Conservation (phyloP, 2,113 vertebrate genomes). For the Sclerurus mexicanus region DNA sequence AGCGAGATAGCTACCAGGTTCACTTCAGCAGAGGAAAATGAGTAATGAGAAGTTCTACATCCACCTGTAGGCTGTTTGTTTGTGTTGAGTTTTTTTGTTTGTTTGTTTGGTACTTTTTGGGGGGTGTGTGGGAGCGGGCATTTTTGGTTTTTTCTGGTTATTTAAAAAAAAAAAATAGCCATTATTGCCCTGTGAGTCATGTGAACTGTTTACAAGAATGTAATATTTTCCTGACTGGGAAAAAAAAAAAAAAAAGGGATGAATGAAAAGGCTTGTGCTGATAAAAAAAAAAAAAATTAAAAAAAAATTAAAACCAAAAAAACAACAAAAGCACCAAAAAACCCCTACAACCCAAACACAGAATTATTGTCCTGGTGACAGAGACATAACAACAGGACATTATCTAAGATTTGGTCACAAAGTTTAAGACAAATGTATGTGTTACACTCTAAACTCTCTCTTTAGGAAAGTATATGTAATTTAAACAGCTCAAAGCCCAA, state of each 20-base stretch:
- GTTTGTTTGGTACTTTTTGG: too few species aligned
- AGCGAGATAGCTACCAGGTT: neutral
- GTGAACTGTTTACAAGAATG: neutral
- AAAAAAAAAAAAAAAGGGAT: neutral
- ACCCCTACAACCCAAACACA: neutral
- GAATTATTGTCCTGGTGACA: neutral
- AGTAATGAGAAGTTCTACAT: accelerated
- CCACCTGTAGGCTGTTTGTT: neutral
- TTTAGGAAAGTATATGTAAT: neutral
- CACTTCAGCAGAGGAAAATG: neutral
- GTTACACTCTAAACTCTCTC: neutral
- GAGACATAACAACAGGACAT: neutral
- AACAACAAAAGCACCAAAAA: too few species aligned
- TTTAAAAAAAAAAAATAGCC: neutral
- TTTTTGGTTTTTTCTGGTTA: too few species aligned
- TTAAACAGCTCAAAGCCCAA: neutral
- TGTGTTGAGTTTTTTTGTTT: too few species aligned
- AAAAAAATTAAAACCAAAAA: too few species aligned
- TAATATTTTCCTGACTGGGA: neutral
- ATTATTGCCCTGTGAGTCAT: neutral
- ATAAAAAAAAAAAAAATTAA: neutral
- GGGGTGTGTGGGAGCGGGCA: too few species aligned
- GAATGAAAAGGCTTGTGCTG: neutral
- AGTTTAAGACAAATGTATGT: neutral
- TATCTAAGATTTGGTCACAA: neutral